These are phyloP conservation scores for Hemiscyllium ocellatum DNA, from an alignment of 2,113 vertebrate genomes.

Conservation along the genomic window DNA sequence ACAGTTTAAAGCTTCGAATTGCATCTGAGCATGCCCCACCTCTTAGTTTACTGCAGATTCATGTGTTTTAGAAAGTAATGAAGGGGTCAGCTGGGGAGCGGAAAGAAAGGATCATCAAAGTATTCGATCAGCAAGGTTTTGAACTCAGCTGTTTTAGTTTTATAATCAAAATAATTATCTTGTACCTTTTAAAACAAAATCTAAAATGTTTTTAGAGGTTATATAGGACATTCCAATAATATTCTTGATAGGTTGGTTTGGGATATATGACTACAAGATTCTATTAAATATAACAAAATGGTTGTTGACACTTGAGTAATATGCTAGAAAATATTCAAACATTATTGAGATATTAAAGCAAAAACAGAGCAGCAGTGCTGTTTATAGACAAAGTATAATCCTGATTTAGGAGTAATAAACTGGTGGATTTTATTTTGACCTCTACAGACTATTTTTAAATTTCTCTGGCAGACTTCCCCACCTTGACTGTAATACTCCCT, in stretches of 20 bases:
- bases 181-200: not conserved
- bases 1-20: conserved; percentile 20
- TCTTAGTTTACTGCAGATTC: not conserved
- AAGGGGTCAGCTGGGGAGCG: not conserved
- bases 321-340: not conserved
- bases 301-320: not conserved
- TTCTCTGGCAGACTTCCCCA: conserved; percentile 1
- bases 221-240: not conserved
- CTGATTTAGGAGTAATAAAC: not conserved
- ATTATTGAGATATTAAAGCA: not conserved
- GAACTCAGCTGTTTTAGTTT: not conserved
- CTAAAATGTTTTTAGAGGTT: not conserved
- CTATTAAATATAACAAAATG: not conserved
- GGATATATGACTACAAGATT: not conserved
- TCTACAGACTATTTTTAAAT: not conserved
- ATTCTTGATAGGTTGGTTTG: not conserved
- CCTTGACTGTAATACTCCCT: not conserved
- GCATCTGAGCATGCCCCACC: not conserved
- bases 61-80: not conserved
- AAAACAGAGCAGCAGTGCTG: not conserved
- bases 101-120: not conserved
- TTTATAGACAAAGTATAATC: not conserved
- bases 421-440: not conserved
- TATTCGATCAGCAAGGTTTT: not conserved
- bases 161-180: not conserved